Evolutionary conservation across 1,140 invertebrate species (phyloP).

Genomic region (Drosophila rufa): DNA sequence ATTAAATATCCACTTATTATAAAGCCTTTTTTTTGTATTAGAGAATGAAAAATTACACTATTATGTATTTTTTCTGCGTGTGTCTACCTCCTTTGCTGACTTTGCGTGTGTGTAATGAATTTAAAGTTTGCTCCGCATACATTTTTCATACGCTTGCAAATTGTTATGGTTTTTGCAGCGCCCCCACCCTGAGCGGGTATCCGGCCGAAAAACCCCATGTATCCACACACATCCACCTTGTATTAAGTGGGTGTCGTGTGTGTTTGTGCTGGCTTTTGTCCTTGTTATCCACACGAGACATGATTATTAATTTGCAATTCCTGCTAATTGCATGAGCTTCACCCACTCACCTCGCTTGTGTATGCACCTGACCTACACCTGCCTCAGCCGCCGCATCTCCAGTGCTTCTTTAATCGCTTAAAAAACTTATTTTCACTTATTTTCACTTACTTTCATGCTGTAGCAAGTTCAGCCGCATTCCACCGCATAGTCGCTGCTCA

Average conservation of each 20-base stretch:
- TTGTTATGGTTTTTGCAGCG: slow-evolving; percentile 68
- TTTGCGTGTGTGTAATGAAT: slow-evolving; percentile 82
- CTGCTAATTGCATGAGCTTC: slow-evolving; percentile 72
- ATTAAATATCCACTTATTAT: background rate
- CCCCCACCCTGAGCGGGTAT: slow-evolving; percentile 2
- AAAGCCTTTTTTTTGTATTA: too few relatives aligned
- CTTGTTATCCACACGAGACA: slow-evolving; percentile 71
- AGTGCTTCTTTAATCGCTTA: slow-evolving; percentile 12
- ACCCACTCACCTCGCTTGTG: background rate
- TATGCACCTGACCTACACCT: slow-evolving; percentile 5
- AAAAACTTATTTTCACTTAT: slow-evolving; percentile 23
- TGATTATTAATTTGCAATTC: slow-evolving; percentile 82
- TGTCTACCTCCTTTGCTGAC: slow-evolving; percentile 29
- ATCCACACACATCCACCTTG: slow-evolving; percentile 42
- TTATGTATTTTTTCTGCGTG: background rate
- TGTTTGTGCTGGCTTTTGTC: slow-evolving; percentile 52
- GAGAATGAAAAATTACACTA: background rate
- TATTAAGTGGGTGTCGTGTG: slow-evolving; percentile 66
- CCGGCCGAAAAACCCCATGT: slow-evolving; percentile 8
- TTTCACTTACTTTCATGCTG: slow-evolving; percentile 33
- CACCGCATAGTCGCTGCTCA: slow-evolving; percentile 18
- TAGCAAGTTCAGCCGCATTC: slow-evolving; percentile 30
- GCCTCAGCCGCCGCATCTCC: background rate
- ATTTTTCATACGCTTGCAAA: slow-evolving; percentile 79
- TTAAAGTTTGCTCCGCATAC: slow-evolving; percentile 79